These are phyloP conservation scores for Chloroclysta siterata DNA, from an alignment of 2,888 invertebrate genomes.

Conservation along the genomic window DNA sequence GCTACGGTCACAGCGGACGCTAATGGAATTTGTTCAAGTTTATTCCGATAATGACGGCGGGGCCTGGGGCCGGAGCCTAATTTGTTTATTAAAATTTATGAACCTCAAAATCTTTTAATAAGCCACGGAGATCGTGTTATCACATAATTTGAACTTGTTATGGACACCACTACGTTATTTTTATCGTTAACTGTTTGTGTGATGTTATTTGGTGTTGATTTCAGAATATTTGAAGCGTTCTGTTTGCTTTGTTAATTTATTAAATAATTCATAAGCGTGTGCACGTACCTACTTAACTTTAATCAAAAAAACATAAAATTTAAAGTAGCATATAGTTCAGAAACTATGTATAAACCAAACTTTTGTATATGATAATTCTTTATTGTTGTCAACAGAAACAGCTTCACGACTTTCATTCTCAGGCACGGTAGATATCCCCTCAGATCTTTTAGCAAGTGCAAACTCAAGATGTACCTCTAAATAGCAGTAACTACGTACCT, in stretches of 20 bases:
- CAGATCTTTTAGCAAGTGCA: too few species aligned
- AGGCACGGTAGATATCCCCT: too few species aligned
- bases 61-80: constrained; percentile 51
- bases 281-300: too few species aligned
- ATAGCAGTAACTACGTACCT: too few species aligned
- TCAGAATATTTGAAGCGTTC: neutral
- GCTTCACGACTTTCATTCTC: too few species aligned
- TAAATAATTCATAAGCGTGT: neutral
- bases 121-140: constrained; percentile 55
- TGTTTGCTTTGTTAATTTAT: neutral
- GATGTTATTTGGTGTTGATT: constrained; percentile 18
- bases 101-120: constrained; percentile 55
- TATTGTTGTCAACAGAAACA: too few species aligned
- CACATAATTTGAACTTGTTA: constrained; percentile 55
- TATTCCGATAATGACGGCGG: constrained; percentile 58
- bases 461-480: too few species aligned
- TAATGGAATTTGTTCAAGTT: constrained; percentile 69
- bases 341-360: too few species aligned
- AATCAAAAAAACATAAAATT: too few species aligned
- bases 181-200: constrained; percentile 26
- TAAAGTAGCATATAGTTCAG: too few species aligned
- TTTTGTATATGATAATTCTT: too few species aligned
- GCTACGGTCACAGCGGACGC: constrained; percentile 46
- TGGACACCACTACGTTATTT: constrained; percentile 21
- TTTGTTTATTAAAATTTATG: constrained; percentile 67